Evolutionary conservation across 2,113 vertebrate species (phyloP).

Genomic region (Chaenocephalus aceratus): DNA sequence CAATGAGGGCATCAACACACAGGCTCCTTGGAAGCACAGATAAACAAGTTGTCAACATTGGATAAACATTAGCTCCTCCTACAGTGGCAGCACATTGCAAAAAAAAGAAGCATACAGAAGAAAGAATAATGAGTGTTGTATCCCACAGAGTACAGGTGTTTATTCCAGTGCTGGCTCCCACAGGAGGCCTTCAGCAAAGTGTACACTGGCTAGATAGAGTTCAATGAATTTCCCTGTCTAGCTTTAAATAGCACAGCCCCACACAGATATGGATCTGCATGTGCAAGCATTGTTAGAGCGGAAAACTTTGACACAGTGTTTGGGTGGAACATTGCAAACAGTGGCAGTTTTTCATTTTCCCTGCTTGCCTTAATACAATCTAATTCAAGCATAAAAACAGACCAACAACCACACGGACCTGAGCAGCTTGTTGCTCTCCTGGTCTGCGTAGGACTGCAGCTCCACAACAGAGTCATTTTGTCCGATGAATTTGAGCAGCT

Average conservation of each 20-base stretch:
- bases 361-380: neutral
- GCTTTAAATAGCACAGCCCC: constrained; percentile 59
- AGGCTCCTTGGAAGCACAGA: constrained; percentile 88
- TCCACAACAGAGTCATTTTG: constrained; percentile 94
- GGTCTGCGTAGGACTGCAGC: constrained; percentile 91
- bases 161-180: constrained; percentile 6
- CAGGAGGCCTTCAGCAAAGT: constrained; percentile 40
- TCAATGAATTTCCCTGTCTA: constrained; percentile 9
- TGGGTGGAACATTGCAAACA: neutral
- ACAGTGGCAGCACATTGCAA: neutral
- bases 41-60: constrained; percentile 17
- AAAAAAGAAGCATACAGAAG: neutral
- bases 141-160: constrained; percentile 33
- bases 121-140: constrained; percentile 24
- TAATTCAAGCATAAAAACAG: neutral
- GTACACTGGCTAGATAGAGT: constrained; percentile 34
- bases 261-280: constrained; percentile 24
- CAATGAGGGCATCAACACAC: constrained; percentile 97
- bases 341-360: neutral
- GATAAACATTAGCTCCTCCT: constrained; percentile 18
- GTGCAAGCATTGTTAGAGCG: constrained; percentile 7
- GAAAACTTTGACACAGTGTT: constrained; percentile 14
- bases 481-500: constrained; percentile 96
- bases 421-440: constrained; percentile 96
- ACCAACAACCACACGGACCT: constrained; percentile 81